Conservation (phyloP, 2,888 invertebrate species). For the Pseudoips prasinana region DNA sequence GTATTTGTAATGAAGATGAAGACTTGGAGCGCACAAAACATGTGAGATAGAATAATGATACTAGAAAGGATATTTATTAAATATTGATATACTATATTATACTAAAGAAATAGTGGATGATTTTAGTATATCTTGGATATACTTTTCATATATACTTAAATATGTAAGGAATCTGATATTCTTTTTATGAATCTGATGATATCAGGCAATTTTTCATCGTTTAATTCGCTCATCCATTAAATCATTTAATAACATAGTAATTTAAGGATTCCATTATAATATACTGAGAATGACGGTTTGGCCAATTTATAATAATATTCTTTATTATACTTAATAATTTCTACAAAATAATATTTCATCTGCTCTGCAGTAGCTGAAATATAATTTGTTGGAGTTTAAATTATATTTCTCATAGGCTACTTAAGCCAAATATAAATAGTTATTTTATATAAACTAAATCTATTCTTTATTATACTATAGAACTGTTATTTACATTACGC, state of each 20-base stretch:
- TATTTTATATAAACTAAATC: neutral
- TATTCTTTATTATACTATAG: too few species aligned
- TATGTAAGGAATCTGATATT: constrained; percentile 21
- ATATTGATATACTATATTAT: constrained; percentile 44
- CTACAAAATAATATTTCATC: too few species aligned
- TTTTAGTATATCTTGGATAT: constrained; percentile 31
- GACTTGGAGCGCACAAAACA: constrained; percentile 77
- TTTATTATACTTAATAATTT: neutral
- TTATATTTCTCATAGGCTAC: too few species aligned
- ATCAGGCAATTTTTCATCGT: constrained; percentile 5
- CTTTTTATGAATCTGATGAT: constrained; percentile 20
- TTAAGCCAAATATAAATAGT: neutral
- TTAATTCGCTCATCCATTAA: constrained; percentile 2
- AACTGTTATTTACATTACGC: too few species aligned
- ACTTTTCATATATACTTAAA: constrained; percentile 28
- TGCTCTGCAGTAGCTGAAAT: too few species aligned
- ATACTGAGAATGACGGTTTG: constrained; percentile 14
- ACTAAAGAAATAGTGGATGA: constrained; percentile 29
- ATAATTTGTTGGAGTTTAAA: too few species aligned
- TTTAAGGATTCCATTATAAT: constrained; percentile 6
- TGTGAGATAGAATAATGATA: constrained; percentile 68
- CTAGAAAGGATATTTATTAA: constrained; percentile 56
- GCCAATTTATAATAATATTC: constrained; percentile 4
- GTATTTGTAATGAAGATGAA: constrained; percentile 56
- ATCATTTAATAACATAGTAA: too few species aligned